Percentiles rank a stretch among this genome's conserved stretches.
phyloP scores from a whole-genome alignment of 2,888 invertebrate species.

The Sarcophaga variegata region DNA sequence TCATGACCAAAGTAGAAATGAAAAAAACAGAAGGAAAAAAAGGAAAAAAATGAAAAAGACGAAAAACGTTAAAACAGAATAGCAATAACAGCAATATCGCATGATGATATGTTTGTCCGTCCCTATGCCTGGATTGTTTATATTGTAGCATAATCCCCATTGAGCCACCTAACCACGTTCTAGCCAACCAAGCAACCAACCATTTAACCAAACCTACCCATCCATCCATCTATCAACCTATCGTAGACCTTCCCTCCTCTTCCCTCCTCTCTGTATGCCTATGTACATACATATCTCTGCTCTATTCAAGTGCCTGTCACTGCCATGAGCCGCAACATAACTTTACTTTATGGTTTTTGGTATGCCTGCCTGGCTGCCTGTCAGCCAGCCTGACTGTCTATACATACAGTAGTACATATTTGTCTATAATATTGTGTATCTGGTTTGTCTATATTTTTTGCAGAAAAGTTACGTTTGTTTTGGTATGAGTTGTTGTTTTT shows the following conservation, averaged over 20 bases:
- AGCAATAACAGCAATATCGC: conserved; percentile 34
- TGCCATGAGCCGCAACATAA: conserved; percentile 62
- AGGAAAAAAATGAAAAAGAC: too few relatives aligned
- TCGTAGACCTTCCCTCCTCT: not conserved
- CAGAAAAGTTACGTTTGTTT: conserved; percentile 54
- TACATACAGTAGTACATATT: not conserved
- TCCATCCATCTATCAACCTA: conserved; percentile 47
- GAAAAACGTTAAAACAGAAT: not conserved
- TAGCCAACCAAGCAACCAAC: conserved; percentile 33
- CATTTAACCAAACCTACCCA: conserved; percentile 29
- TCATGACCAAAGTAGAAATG: conserved; percentile 62
- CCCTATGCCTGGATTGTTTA: not conserved
- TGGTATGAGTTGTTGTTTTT: not conserved
- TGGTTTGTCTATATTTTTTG: conserved; percentile 45
- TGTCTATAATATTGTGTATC: conserved; percentile 12
- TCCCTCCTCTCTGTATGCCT: not conserved
- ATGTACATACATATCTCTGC: too few relatives aligned
- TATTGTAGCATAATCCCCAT: conserved; percentile 51
- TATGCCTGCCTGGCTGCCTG: conserved; percentile 36
- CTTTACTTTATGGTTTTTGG: conserved; percentile 63
- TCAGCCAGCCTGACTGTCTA: conserved; percentile 32
- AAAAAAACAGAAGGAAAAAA: not conserved
- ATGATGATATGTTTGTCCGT: conserved; percentile 44
- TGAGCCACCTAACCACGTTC: conserved; percentile 52
- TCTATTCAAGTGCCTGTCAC: conserved; percentile 24